Percentiles rank a stretch among this genome's conserved stretches.
Evolutionary conservation across 2,797 vertebrate genomes (phyloP).

Genomic region (Acanthornis magna): DNA sequence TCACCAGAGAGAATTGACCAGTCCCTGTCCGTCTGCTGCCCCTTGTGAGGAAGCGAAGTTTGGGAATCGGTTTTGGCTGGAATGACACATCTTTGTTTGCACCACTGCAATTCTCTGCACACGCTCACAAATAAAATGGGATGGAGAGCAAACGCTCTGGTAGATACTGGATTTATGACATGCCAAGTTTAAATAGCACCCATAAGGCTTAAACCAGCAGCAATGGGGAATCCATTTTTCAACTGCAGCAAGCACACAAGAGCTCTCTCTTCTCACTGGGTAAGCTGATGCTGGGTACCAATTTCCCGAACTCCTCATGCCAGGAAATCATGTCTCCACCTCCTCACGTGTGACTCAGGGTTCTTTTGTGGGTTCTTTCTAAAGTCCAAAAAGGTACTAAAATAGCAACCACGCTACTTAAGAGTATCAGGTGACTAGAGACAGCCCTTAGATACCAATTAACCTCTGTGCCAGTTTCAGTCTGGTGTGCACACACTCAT

Average conservation of each 20-base stretch:
- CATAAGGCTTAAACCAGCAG: conserved; percentile 57
- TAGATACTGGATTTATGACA: conserved; percentile 67
- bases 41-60: not conserved
- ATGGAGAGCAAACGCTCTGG: conserved; percentile 41
- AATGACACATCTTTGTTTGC: not conserved
- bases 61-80: not conserved
- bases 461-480: conserved; percentile 66
- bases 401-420: conserved; percentile 41
- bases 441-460: conserved; percentile 67
- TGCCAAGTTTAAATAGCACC: conserved; percentile 73
- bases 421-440: conserved; percentile 38
- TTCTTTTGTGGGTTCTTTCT: not conserved
- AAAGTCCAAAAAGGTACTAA: conserved; percentile 28
- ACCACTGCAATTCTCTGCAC: conserved; percentile 8
- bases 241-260: conserved; percentile 8
- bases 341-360: not conserved
- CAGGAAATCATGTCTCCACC: not conserved
- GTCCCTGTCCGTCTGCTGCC: not conserved
- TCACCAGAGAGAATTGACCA: not conserved
- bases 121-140: conserved; percentile 37
- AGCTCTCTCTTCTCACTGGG: not conserved
- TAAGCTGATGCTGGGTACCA: not conserved
- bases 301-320: conserved; percentile 8
- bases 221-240: conserved; percentile 57
- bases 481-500: conserved; percentile 37